These are phyloP conservation scores for Drosophila longiperda DNA, from an alignment of 2,888 invertebrate genomes.

Conservation along the genomic window DNA sequence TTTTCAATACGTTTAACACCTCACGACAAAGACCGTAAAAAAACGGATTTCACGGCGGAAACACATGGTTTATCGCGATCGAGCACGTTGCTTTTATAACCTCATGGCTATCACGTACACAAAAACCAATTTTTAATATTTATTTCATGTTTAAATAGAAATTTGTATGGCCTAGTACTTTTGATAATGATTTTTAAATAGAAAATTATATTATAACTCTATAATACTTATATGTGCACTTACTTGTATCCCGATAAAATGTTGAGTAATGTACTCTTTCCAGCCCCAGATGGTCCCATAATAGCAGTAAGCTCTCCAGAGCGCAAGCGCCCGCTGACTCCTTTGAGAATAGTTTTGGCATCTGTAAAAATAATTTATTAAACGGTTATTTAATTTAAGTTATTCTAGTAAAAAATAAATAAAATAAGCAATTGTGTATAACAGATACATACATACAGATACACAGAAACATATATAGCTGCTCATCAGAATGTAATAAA, in stretches of 20 bases:
- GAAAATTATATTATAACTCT: neutral
- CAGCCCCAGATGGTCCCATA: slow-evolving; percentile 98
- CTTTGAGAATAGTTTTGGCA: slow-evolving; percentile 94
- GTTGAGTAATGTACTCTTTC: slow-evolving; percentile 96
- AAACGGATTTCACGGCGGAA: slow-evolving; percentile 53
- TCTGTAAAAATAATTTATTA: slow-evolving; percentile 86
- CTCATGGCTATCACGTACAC: slow-evolving; percentile 10
- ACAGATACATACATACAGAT: slow-evolving; percentile 15
- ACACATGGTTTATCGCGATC: slow-evolving; percentile 33
- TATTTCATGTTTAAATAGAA: neutral
- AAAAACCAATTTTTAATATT: slow-evolving; percentile 3
- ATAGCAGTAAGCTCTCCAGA: slow-evolving; percentile 97
- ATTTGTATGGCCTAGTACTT: neutral
- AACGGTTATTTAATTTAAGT: slow-evolving; percentile 1
- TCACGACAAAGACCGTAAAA: slow-evolving; percentile 5
- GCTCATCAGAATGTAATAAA: slow-evolving; percentile 17
- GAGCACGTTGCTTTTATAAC: slow-evolving; percentile 1
- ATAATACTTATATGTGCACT: slow-evolving; percentile 83
- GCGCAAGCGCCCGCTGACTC: slow-evolving; percentile 94
- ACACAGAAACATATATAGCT: slow-evolving; percentile 14
- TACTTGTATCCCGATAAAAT: slow-evolving; percentile 98
- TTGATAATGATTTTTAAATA: neutral
- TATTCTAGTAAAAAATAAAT: neutral
- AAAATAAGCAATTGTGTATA: slow-evolving; percentile 15
- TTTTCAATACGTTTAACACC: neutral